Base-by-base conservation (phyloP, 2,888 invertebrate species). In the Saturnia japonica region DNA sequence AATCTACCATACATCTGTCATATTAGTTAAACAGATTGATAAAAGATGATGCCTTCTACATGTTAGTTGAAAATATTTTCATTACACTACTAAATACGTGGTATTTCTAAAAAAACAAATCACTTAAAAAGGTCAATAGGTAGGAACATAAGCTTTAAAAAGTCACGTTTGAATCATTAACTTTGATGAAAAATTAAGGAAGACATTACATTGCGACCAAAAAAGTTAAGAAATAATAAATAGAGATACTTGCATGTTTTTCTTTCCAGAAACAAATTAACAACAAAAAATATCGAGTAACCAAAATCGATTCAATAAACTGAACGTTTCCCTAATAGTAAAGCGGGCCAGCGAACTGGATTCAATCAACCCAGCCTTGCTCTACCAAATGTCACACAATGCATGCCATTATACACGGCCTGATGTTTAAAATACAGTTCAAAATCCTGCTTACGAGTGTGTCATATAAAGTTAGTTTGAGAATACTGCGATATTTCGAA, bases 241-340 rank as follows among this genome's bases (percentile, higher is more conserved):
- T 34, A 34, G 6, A 34, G 2, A 34, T 34, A 6, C 3, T 34
- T 9, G 9, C 22, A 9, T 11, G 0, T 54, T 9, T n/a, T 54
- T 54, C 28, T 60, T 64, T n/a, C 16, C 7, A 64, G 6, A 64
- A 40, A 40, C 19, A 64, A 67, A 67, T 67, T 57, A 54, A 42
- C 67, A 43, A 25, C 64, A 66, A 28, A 68, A 71, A 64, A 64
- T 43, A 34, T 16, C 22, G n/a, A n/a, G 51, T 40, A 62, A 34
- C 69, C 69, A 74, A 74, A 75, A 73, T 74, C 73, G 72, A 76
- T 71, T 71, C 71, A 75, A 78, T 75, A 74, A 73, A 71, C 71
- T 68, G 42, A 70, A 68, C 67, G 73, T 68, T 76, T 73, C 68
- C 73, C 62, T 72, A 74, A 73, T 71, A 74, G 68, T 67, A 25